Base-by-base conservation (phyloP, 1,140 invertebrate genomes). In the Ruditapes philippinarum region DNA sequence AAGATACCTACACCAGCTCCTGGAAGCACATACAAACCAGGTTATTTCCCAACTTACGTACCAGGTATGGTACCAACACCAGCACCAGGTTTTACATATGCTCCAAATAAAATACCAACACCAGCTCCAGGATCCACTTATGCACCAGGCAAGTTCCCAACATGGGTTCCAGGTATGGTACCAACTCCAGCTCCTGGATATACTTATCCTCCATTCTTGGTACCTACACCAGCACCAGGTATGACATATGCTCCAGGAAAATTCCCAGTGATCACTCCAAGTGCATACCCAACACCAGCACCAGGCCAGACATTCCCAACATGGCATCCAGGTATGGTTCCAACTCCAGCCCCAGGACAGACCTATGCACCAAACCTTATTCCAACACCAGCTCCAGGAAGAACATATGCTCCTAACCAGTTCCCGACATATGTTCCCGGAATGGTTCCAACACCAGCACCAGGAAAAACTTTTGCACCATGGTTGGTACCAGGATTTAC, bases 101-200 rank as follows among this genome's bases (percentile, higher is more conserved):
- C 88, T 49, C 90, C 91, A 79, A 65, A 51, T 14, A 79, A 54
- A 54, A 31, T 81, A 33, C 88, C 81, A 40, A 91, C 91, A 40
- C 93, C 92, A 36, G 68, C 78, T 0, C 91, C 92, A 57, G 91
- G 91, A 25, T 57, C 78, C 62, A 93, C 93, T 17, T 92, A 91
- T 81, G 91, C 91, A 19, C 93, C 93, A 78, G 51, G 57, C 1
- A 79, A 89, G 11, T 85, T 83, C 60, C 92, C 91, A 60, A 82
- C 82, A 60, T 42, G 22, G 19, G 76, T 70, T 40, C 90, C 92
- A 22, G 73, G 51, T 22, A 73, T 87, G 51, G 57, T 86, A 31
- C 92, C 89, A 74, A 79, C 78, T 25, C 84, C 85, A 51, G 85
- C 85, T 51, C 85, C 74, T 25, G 74, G 60, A 80, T 60, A 65